phyloP scores from a whole-genome alignment of 2,888 invertebrate genomes.

The Troides aeacus region DNA sequence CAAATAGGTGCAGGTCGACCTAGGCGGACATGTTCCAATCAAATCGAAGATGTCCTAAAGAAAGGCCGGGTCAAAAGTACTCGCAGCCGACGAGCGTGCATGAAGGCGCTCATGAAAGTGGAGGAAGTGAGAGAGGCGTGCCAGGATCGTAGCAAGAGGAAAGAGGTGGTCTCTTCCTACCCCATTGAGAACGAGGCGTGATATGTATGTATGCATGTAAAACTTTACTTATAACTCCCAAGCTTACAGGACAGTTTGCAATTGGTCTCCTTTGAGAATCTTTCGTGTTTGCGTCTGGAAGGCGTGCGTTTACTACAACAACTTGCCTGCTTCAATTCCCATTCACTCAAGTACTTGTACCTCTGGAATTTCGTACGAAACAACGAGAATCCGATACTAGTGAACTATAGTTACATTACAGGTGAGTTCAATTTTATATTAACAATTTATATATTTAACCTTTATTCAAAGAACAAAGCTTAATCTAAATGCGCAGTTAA shows the following conservation, averaged over 20 bases:
- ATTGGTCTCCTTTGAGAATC: conserved; percentile 66
- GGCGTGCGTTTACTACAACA: conserved; percentile 63
- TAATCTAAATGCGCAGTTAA: too few relatives aligned
- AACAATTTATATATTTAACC: too few relatives aligned
- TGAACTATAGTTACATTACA: conserved; percentile 64
- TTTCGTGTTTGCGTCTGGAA: conserved; percentile 60
- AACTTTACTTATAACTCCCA: background rate
- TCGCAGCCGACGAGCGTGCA: too few relatives aligned
- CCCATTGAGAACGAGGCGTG: background rate
- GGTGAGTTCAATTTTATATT: conserved; percentile 41
- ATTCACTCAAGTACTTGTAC: conserved; percentile 65
- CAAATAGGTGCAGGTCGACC: too few relatives aligned
- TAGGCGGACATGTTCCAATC: too few relatives aligned
- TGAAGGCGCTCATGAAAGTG: too few relatives aligned
- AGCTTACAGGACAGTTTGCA: conserved; percentile 66
- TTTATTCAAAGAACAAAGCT: too few relatives aligned
- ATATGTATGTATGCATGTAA: background rate
- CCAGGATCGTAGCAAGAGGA: too few relatives aligned
- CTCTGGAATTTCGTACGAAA: conserved; percentile 68
- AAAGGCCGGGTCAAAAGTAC: too few relatives aligned
- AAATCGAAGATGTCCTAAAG: too few relatives aligned
- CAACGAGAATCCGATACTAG: conserved; percentile 65
- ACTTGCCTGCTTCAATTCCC: conserved; percentile 60
- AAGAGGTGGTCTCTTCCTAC: too few relatives aligned
- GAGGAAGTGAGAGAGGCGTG: too few relatives aligned